Percentiles rank a stretch among this genome's conserved stretches.
These are phyloP conservation scores for Hermaeophaga mercurialis DNA, from an alignment of 2,888 invertebrate genomes.

Conservation along the genomic window DNA sequence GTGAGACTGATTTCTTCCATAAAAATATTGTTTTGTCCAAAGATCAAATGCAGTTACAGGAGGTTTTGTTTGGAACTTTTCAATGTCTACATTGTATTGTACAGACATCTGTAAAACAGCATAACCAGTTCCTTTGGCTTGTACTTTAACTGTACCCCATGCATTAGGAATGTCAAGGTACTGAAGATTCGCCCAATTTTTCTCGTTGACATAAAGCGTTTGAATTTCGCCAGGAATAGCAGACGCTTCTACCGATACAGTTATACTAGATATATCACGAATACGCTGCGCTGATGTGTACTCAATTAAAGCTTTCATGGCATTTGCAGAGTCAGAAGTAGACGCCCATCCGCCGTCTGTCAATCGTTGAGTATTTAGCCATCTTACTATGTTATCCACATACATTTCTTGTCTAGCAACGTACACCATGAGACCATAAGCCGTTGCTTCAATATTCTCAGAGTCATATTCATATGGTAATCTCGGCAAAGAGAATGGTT, in stretches of 20 bases:
- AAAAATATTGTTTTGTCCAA: slow-evolving; percentile 73
- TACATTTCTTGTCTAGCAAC: slow-evolving; percentile 82
- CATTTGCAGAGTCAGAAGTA: slow-evolving; percentile 80
- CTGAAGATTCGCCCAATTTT: slow-evolving; percentile 80
- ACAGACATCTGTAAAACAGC: slow-evolving; percentile 93
- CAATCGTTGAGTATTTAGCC: slow-evolving; percentile 87
- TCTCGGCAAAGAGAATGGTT: slow-evolving; percentile 86
- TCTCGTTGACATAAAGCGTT: slow-evolving; percentile 71
- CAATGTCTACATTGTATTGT: slow-evolving; percentile 88
- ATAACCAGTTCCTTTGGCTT: slow-evolving; percentile 92
- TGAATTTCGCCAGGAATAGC: slow-evolving; percentile 71
- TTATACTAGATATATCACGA: slow-evolving; percentile 77
- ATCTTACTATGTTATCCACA: slow-evolving; percentile 81
- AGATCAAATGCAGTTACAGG: slow-evolving; percentile 82
- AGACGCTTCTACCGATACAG: slow-evolving; percentile 83
- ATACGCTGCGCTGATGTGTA: slow-evolving; percentile 85
- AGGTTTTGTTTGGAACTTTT: slow-evolving; percentile 82
- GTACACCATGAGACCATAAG: slow-evolving; percentile 88
- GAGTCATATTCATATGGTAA: slow-evolving; percentile 88
- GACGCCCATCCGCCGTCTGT: slow-evolving; percentile 74
- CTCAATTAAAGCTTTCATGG: slow-evolving; percentile 87
- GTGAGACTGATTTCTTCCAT: slow-evolving; percentile 93
- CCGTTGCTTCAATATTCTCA: slow-evolving; percentile 90
- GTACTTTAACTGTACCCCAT: slow-evolving; percentile 93
- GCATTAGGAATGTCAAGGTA: slow-evolving; percentile 85